Evolutionary conservation across 2,113 vertebrate species (phyloP).

Genomic region (Gasterosteus nipponicus): DNA sequence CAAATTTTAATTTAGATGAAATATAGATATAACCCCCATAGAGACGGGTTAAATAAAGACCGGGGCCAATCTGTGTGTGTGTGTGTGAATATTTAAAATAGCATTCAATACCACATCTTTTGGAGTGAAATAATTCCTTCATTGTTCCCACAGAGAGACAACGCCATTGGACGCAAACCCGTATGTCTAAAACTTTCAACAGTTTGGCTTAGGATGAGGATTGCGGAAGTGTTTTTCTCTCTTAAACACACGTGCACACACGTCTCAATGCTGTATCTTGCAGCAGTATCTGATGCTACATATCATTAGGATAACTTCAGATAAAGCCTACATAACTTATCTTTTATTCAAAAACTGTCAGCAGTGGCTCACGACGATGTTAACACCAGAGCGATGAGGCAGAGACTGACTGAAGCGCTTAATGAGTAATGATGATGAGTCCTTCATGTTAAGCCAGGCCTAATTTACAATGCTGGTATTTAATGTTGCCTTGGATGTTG

Average conservation of each 20-base stretch:
- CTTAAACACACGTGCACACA: slow-evolving; percentile 1
- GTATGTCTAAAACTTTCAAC: slow-evolving; percentile 31
- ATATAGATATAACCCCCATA: slow-evolving; percentile 53
- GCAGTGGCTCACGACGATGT: slow-evolving; percentile 23
- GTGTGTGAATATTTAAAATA: slow-evolving; percentile 31
- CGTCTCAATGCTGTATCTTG: slow-evolving; percentile 30
- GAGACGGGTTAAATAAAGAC: slow-evolving; percentile 27
- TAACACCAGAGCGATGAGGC: slow-evolving; percentile 50
- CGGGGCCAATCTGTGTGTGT: neutral
- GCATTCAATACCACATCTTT: slow-evolving; percentile 34
- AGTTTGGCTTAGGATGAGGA: slow-evolving; percentile 54
- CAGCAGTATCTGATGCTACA: slow-evolving; percentile 52
- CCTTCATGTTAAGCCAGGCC: slow-evolving; percentile 3
- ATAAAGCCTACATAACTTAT: slow-evolving; percentile 61
- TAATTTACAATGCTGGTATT: neutral
- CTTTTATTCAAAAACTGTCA: slow-evolving; percentile 66
- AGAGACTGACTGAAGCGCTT: slow-evolving; percentile 24
- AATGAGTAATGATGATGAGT: slow-evolving; percentile 36
- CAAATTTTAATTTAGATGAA: slow-evolving; percentile 75
- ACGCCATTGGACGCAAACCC: slow-evolving; percentile 8
- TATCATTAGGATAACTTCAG: slow-evolving; percentile 66
- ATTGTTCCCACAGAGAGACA: slow-evolving; percentile 44
- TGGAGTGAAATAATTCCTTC: slow-evolving; percentile 45
- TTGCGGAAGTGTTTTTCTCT: neutral
- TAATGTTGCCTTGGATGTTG: slow-evolving; percentile 27